Base-by-base conservation (phyloP, 2,113 vertebrate species). In the Callipepla californica region DNA sequence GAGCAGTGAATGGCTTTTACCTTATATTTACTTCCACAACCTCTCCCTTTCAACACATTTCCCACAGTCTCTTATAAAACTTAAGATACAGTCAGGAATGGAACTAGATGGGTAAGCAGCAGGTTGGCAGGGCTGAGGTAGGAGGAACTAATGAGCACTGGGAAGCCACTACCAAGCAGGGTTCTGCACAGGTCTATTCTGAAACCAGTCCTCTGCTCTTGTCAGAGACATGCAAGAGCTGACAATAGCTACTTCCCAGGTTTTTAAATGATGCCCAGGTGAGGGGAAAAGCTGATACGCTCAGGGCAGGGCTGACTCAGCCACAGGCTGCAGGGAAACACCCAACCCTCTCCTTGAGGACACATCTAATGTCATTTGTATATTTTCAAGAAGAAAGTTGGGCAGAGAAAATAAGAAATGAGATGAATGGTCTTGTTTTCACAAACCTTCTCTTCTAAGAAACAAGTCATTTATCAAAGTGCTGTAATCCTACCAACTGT, bases 381-480 rank as follows among this genome's bases (percentile, higher is more conserved):
- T 6, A 20, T 42, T 65, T 72, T 67, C 65, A 70, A 87, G 65
- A 80, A 77, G 63, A 68, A 91, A 86, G 76, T 2, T 83, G 69
- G 65, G 51, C 80, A 87, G 82, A 80, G 48, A 76, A 92, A 92
- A 77, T 6, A 18, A 90, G 73, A 86, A 79, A 90, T 57, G 9
- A 87, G 90, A 94, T 96, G 87, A 61, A 90, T 75, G 63, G 83
- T 78, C 95, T 96, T 95, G 89, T 93, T 93, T 96, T 93, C 89
- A 95, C 83, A 94, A 97, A 93, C 88, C 92, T 86, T 92, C 91
- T 53, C 86, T 93, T 94, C 77, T 87, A 94, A 96, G 96, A 97
- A 97, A 96, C 69, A 96, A 96, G 95, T 75, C 79, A 96, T 97
- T 98, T 95, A 96, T 98, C 97, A 97, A 96, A 96, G 95, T 36